Evolutionary conservation across 2,797 vertebrate species (phyloP).

Genomic region (Microctenopoma steveboyesi): DNA sequence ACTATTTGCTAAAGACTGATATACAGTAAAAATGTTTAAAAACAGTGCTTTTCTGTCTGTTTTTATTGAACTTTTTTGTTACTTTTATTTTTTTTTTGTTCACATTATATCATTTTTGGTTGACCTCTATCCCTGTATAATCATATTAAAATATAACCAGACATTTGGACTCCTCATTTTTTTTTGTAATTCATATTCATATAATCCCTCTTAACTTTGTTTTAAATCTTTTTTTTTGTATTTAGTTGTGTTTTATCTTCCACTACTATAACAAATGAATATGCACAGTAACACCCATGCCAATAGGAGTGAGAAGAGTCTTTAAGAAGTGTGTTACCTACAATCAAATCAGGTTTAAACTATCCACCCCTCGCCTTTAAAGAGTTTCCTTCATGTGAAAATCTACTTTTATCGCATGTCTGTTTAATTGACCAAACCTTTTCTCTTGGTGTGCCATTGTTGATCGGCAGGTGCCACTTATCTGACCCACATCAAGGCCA

Average conservation of each 20-base stretch:
- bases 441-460: slow-evolving; percentile 66
- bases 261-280: slow-evolving; percentile 75
- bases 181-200: slow-evolving; percentile 54
- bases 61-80: slow-evolving; percentile 93
- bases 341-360: slow-evolving; percentile 76
- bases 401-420: slow-evolving; percentile 63
- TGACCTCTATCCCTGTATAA: slow-evolving; percentile 93
- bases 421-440: slow-evolving; percentile 60
- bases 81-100: slow-evolving; percentile 83
- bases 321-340: slow-evolving; percentile 72
- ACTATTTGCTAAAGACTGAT: slow-evolving; percentile 97
- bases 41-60: slow-evolving; percentile 90
- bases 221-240: slow-evolving; percentile 46
- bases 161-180: slow-evolving; percentile 88
- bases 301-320: slow-evolving; percentile 57
- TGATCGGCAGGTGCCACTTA: slow-evolving; percentile 43
- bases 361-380: slow-evolving; percentile 80
- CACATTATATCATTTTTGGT: slow-evolving; percentile 90
- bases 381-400: slow-evolving; percentile 71
- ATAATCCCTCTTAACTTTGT: slow-evolving; percentile 82
- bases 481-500: slow-evolving; percentile 61
- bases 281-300: slow-evolving; percentile 83
- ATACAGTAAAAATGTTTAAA: slow-evolving; percentile 89
- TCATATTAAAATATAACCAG: slow-evolving; percentile 98
- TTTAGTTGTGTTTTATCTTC: slow-evolving; percentile 76